Evolutionary conservation across 2,797 vertebrate species (phyloP), one percentile per base, ranked within the genome.

Genomic region (Fringilla coelebs): DNA sequence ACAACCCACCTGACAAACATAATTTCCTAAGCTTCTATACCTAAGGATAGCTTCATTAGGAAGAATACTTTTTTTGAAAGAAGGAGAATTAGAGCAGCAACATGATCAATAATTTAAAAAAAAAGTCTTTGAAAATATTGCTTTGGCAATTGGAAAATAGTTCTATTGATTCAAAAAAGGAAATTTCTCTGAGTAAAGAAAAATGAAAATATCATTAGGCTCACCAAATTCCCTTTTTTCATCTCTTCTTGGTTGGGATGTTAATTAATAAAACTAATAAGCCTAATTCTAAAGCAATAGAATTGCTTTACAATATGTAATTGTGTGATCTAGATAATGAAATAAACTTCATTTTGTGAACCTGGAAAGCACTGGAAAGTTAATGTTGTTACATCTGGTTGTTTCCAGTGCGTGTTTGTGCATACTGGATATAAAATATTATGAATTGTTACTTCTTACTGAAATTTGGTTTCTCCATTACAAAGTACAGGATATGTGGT

Each of bases 11-110:
- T 94, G 88, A 80, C 63, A 88, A 90, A 94, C 29, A 85, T 36
- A 62, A 89, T 94, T 89, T 93, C 36, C 24, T 91, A 34, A 92
- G 14, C 8, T 89, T 89, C 54, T 85, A 18, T 71, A 32, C 11
- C 36, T 72, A 85, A 81, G 76, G 62, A 84, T 65, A 40, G 29
- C 24, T 95, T 95, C 95, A 88, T 89, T 92, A 67, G 51, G 62
- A 71, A 93, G 45, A 91, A 92, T 19, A 18, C 31, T 55, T 49
- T 25, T 62, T 90, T 58, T 85, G 40, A 91, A 94, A 84, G 32
- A 65, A 78, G 17, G 10, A 36, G 71, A 86, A 93, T 74, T 85
- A 92, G 26, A 38, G 25, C 36, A 90, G 62, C 13, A 87, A 91
- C 67, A 90, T 60, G 49, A 88, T 94, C 13, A 88, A 85, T 68